These are phyloP conservation scores for Cheilosia pagana DNA, from an alignment of 2,888 invertebrate species.

Conservation along the genomic window DNA sequence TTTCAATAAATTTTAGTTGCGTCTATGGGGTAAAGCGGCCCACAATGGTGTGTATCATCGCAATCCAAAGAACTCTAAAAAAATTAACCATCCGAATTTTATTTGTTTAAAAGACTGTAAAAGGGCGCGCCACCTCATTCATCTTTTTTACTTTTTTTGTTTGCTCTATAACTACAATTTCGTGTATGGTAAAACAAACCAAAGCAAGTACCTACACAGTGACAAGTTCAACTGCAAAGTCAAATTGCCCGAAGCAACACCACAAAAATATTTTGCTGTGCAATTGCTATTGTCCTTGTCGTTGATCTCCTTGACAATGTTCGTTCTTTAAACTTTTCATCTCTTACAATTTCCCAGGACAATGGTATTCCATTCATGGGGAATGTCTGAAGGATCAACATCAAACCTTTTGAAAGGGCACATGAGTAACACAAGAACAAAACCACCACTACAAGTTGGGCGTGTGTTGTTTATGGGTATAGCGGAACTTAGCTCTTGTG, in stretches of 20 bases:
- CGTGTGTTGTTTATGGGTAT: background rate
- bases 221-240: slow-evolving; percentile 7
- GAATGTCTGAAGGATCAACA: slow-evolving; percentile 10
- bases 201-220: background rate
- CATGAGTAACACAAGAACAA: background rate
- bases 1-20: no score
- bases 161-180: no score
- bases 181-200: background rate
- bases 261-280: background rate
- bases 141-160: no score
- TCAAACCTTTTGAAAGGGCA: slow-evolving; percentile 1
- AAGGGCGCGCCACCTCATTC: no score
- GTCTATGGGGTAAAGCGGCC: no score
- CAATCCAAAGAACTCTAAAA: no score
- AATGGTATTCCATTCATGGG: slow-evolving; percentile 1
- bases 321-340: slow-evolving; percentile 5
- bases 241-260: slow-evolving; percentile 2
- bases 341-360: background rate
- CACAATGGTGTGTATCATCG: no score
- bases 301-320: background rate
- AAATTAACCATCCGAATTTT: no score
- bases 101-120: no score
- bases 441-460: background rate
- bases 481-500: no score
- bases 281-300: background rate